A percentile compares a stretch with the other conserved stretches of the same genome.
Evolutionary conservation across 2,113 vertebrate species (phyloP).

Genomic region (Rhynchomys soricoides): DNA sequence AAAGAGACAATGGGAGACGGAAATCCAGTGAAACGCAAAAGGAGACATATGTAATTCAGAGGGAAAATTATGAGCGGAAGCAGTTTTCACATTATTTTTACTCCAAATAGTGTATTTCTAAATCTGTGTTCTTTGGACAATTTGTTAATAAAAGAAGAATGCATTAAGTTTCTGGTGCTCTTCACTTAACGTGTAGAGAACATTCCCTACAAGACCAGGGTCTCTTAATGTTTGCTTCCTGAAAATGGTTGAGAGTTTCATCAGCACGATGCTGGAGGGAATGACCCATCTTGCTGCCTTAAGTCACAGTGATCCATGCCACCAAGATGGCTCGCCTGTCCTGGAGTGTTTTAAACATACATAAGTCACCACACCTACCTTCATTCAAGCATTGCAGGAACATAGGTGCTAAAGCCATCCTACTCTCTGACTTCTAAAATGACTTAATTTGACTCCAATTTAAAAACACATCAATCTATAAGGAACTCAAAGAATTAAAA

Average conservation of each 20-base stretch:
- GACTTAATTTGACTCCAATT: too few species aligned
- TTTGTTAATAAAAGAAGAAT: neutral
- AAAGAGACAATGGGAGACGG: neutral
- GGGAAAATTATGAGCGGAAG: neutral
- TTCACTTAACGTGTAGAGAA: neutral
- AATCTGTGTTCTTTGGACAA: neutral
- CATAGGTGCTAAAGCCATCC: neutral
- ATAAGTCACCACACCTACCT: too few species aligned
- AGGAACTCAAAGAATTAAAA: neutral
- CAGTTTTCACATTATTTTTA: neutral
- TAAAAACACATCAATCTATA: neutral
- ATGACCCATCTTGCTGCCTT: neutral
- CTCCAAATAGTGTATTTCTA: neutral
- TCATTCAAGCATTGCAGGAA: neutral
- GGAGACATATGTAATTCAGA: neutral
- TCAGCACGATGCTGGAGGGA: neutral
- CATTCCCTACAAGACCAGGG: accelerated
- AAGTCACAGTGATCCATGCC: neutral
- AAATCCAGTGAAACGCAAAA: neutral
- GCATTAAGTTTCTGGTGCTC: neutral
- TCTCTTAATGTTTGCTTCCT: neutral
- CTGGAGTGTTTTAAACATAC: neutral
- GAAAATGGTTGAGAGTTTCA: neutral
- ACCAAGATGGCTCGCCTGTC: neutral
- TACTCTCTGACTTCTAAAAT: neutral